These are phyloP conservation scores for Stictonetta naevosa DNA, from an alignment of 2,113 vertebrate genomes.

Conservation along the genomic window DNA sequence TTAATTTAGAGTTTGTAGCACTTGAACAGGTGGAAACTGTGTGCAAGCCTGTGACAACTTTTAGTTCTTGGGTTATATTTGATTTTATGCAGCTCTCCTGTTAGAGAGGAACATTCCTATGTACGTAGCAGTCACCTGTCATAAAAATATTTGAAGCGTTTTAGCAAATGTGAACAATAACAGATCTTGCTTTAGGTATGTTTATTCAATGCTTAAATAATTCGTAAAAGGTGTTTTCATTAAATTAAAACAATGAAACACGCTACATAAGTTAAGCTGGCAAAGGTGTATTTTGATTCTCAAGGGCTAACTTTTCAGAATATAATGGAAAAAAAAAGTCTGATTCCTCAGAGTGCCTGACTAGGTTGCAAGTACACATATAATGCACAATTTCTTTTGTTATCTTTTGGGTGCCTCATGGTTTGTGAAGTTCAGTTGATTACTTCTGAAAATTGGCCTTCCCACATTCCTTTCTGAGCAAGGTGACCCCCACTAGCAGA, in stretches of 20 bases:
- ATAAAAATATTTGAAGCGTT: not conserved
- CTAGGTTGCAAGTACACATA: not conserved
- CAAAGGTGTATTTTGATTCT: not conserved
- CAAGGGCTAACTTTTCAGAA: not conserved
- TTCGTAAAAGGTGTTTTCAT: not conserved
- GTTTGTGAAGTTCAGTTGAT: not conserved
- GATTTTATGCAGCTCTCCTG: not conserved
- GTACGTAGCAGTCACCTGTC: not conserved
- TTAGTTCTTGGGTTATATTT: not conserved
- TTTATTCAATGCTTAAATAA: not conserved
- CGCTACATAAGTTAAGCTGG: not conserved
- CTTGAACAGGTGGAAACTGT: not conserved
- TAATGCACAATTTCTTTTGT: not conserved
- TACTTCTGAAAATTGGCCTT: not conserved
- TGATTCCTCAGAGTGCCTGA: not conserved
- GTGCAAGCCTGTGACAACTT: not conserved
- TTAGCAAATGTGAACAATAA: not conserved
- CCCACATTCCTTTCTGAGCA: not conserved
- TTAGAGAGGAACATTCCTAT: not conserved
- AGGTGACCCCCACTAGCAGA: not conserved
- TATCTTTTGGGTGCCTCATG: accelerated
- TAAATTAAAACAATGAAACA: not conserved
- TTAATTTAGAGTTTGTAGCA: not conserved
- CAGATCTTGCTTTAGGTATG: not conserved
- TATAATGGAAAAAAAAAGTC: not conserved